phyloP scores from a whole-genome alignment of 2,888 invertebrate genomes.

The Volucella inanis region DNA sequence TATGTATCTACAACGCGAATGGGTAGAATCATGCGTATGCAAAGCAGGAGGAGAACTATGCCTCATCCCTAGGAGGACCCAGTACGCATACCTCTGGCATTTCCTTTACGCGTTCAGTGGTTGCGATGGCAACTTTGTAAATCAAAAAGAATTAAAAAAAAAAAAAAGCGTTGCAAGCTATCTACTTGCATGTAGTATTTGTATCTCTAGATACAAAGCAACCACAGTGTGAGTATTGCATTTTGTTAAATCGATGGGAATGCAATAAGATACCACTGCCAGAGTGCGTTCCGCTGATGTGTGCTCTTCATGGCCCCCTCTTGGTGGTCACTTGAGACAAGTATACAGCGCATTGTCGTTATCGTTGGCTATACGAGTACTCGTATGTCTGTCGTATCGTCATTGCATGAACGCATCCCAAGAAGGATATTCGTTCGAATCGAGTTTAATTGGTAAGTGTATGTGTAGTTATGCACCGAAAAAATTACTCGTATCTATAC shows the following conservation, averaged over 20 bases:
- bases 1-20: not conserved
- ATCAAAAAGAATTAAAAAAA: not conserved
- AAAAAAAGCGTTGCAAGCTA: constrained; percentile 22
- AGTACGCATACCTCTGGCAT: constrained; percentile 67
- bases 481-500: constrained; percentile 14
- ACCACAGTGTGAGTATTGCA: constrained; percentile 45
- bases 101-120: constrained; percentile 64
- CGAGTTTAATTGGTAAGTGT: constrained; percentile 44
- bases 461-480: constrained; percentile 15
- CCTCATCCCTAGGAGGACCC: constrained; percentile 21
- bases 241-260: constrained; percentile 71
- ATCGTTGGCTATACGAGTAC: not conserved
- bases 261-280: constrained; percentile 65
- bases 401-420: constrained; percentile 43
- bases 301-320: constrained; percentile 34
- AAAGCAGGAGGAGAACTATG: constrained; percentile 22
- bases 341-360: constrained; percentile 39
- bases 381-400: not conserved
- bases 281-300: constrained; percentile 55
- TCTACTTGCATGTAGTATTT: not conserved
- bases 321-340: constrained; percentile 68
- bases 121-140: constrained; percentile 35
- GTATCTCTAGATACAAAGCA: constrained; percentile 25
- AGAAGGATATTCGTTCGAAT: constrained; percentile 42
- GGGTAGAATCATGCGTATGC: constrained; percentile 39